phyloP scores from a whole-genome alignment of 2,797 vertebrate species.

The Poeciliopsis presidionis region DNA sequence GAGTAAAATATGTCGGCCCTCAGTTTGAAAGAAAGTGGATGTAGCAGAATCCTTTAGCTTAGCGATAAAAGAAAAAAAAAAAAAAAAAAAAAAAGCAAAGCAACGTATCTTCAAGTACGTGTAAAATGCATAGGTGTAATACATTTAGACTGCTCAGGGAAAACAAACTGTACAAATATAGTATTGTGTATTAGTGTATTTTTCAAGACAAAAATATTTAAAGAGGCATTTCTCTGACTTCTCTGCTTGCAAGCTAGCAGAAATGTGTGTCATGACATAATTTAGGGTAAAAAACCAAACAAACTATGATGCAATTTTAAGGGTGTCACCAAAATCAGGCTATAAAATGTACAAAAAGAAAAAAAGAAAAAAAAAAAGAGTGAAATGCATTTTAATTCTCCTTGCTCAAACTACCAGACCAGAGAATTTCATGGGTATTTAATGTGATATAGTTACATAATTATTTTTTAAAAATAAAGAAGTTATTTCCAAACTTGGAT shows the following conservation, averaged over 20 bases:
- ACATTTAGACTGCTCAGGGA: not conserved
- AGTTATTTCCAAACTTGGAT: not conserved
- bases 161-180: not conserved
- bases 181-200: not conserved
- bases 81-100: no score
- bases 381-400: not conserved
- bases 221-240: not conserved
- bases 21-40: constrained; percentile 17
- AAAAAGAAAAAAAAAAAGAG: not conserved
- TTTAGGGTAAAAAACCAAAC: no score
- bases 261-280: not conserved
- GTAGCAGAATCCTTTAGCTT: not conserved
- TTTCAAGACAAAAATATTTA: not conserved
- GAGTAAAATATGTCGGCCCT: constrained; percentile 39
- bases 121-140: not conserved
- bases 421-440: not conserved
- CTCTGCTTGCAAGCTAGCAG: not conserved
- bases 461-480: not conserved
- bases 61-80: not conserved
- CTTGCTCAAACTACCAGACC: not conserved
- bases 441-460: not conserved
- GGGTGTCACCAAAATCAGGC: not conserved
- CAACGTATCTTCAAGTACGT: not conserved
- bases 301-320: not conserved
- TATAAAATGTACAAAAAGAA: no score